Evolutionary conservation across 2,888 invertebrate species (phyloP), one percentile per base, ranked within the genome.

Genomic region (Clusia tigrina): DNA sequence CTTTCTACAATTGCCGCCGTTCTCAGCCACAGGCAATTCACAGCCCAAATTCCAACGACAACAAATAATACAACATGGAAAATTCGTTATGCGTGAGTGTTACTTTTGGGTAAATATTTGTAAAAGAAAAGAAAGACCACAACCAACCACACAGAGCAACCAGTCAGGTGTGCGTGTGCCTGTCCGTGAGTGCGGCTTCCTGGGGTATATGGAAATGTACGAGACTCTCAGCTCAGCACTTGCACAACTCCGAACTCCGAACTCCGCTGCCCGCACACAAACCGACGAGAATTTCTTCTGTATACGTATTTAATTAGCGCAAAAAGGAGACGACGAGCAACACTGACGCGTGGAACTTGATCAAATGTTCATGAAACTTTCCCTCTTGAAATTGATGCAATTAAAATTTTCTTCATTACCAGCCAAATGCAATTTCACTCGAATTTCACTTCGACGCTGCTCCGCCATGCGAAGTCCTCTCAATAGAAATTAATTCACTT

Each of bases 271-370:
- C 3, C 12, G 9, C 42, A 42, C 42, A 15, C 48, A 48, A 18
- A 46, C 57, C 12, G 17, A 26, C 23, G 53, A 20, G 54, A 62
- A 54, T 51, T 63, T 63, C n/a, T n/a, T n/a, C 63, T 63, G 38
- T 58, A 63, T 42, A 58, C 63, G 18, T 54, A 55, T 58, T 63
- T 51, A 58, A 63, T 63, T 63, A 63, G 63, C 63, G 58, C 54
- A 63, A 54, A 54, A 62, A 23, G 53, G 53, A 56, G 23, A 20
- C 42, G 12, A 32, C 12, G 37, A 15, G 2, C 38, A 20, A 32
- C 2, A 17, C n/a, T n/a, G n/a, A n/a, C n/a, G n/a, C n/a, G n/a
- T n/a, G n/a, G n/a, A n/a, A n/a, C n/a, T n/a, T n/a, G n/a, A n/a
- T n/a, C n/a, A n/a, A 32, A 32, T 32, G 32, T 9, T 9, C 5